Percentiles rank a stretch among this genome's conserved stretches.
These are phyloP conservation scores for Disparrhopalites patrizii DNA, from an alignment of 2,888 invertebrate genomes.

Conservation along the genomic window DNA sequence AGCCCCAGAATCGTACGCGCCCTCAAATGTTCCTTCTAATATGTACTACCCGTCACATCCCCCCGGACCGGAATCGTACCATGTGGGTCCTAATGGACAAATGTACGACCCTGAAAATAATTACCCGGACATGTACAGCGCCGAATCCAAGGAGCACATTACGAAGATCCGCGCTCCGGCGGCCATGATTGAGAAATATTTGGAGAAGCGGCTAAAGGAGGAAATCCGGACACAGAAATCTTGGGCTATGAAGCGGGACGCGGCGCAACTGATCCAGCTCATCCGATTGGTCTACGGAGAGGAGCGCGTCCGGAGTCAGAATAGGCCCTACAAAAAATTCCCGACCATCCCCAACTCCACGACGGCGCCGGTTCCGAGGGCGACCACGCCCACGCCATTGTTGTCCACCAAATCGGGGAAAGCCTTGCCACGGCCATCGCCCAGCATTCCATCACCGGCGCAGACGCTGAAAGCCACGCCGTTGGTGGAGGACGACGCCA, in stretches of 20 bases:
- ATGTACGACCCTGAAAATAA: background rate
- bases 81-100: too few relatives aligned
- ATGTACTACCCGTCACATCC: too few relatives aligned
- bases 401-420: background rate
- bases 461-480: too few relatives aligned
- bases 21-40: too few relatives aligned
- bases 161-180: constrained; percentile 16
- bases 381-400: background rate
- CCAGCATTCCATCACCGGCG: too few relatives aligned
- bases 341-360: constrained; percentile 23
- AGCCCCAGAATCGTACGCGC: too few relatives aligned
- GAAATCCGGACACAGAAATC: constrained; percentile 18
- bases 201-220: constrained; percentile 20
- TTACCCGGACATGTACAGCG: background rate
- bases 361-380: too few relatives aligned
- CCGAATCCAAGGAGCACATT: constrained; percentile 9
- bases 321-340: background rate
- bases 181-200: constrained; percentile 20
- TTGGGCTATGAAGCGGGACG: constrained; percentile 13
- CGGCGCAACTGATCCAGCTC: constrained; percentile 17
- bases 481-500: too few relatives aligned
- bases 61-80: too few relatives aligned
- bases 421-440: too few relatives aligned
- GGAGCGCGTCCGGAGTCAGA: background rate
- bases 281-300: constrained; percentile 23